Evolutionary conservation across 2,113 vertebrate species (phyloP).

Genomic region (Pleuronectes platessa): DNA sequence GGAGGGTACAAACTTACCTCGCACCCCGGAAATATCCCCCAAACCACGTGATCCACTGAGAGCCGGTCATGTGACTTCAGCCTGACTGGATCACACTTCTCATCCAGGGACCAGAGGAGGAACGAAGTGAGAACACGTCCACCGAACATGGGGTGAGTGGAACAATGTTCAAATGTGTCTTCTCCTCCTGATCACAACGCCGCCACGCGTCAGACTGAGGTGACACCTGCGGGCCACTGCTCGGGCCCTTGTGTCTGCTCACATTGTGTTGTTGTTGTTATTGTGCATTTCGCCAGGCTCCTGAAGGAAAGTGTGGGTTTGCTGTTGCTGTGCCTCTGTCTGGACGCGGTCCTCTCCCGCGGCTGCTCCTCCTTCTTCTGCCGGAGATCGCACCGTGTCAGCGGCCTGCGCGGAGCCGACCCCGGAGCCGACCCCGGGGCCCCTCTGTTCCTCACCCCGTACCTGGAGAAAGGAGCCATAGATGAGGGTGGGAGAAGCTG

Average conservation of each 20-base stretch:
- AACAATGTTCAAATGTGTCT: rapidly evolving
- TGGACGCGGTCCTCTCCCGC: constrained; percentile 49
- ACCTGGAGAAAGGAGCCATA: constrained; percentile 82
- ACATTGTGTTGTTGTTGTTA: background rate
- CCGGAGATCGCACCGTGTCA: constrained; percentile 61
- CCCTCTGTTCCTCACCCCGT: constrained; percentile 88
- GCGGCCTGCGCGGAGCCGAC: constrained; percentile 55
- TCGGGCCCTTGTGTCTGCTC: background rate
- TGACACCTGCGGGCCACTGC: constrained; percentile 6
- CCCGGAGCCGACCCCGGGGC: constrained; percentile 77
- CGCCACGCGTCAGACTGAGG: background rate
- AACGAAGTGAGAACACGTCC: background rate
- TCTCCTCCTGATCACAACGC: no score
- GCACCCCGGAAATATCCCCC: rapidly evolving
- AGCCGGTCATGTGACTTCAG: constrained; percentile 41
- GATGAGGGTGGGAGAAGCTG: constrained; percentile 76
- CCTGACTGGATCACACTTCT: background rate
- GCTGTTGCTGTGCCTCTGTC: constrained; percentile 59
- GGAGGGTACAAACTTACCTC: background rate
- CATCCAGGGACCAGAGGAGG: background rate
- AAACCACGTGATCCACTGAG: background rate
- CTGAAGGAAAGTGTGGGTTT: constrained; percentile 47
- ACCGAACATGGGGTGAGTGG: constrained; percentile 60
- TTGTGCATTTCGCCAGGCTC: constrained; percentile 44
- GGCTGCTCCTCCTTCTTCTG: constrained; percentile 80